A percentile compares a stretch with the other conserved stretches of the same genome.
phyloP scores from a whole-genome alignment of 2,797 vertebrate species.

The Cossypha heuglini region DNA sequence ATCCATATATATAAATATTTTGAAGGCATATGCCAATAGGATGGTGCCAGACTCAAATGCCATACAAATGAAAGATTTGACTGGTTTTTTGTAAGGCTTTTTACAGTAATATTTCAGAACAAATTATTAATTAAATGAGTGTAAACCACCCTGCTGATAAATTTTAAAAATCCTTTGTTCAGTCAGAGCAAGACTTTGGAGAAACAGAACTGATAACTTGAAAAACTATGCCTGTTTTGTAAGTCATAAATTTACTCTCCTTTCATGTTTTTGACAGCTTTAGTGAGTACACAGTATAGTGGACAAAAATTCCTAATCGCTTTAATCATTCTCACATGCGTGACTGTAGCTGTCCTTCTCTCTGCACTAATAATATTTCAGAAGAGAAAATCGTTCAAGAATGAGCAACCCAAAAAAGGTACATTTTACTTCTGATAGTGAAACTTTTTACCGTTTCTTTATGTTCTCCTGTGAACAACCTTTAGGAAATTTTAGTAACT shows the following conservation, averaged over 20 bases:
- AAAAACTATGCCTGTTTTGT: not conserved
- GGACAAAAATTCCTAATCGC: not conserved
- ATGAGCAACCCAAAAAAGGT: conserved; percentile 47
- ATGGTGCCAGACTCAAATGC: not conserved
- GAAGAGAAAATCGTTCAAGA: conserved; percentile 41
- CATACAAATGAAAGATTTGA: not conserved
- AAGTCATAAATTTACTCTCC: not conserved
- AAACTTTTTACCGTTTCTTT: not conserved
- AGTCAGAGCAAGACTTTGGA: not conserved
- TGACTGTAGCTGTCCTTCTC: not conserved
- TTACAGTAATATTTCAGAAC: not conserved
- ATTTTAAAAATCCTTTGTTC: not conserved
- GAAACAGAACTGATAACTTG: not conserved
- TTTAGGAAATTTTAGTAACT: not conserved
- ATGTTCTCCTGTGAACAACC: not conserved
- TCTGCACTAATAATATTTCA: not conserved
- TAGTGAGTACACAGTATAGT: not conserved
- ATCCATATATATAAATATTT: not conserved
- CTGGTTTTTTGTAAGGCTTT: not conserved
- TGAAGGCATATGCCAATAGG: not conserved
- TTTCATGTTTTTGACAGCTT: conserved; percentile 40
- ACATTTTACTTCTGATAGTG: not conserved
- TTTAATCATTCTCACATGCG: conserved; percentile 6
- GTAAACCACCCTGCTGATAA: not conserved
- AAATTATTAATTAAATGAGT: not conserved